Evolutionary conservation across 2,113 vertebrate species (phyloP).

Genomic region (Gavialis gangeticus): DNA sequence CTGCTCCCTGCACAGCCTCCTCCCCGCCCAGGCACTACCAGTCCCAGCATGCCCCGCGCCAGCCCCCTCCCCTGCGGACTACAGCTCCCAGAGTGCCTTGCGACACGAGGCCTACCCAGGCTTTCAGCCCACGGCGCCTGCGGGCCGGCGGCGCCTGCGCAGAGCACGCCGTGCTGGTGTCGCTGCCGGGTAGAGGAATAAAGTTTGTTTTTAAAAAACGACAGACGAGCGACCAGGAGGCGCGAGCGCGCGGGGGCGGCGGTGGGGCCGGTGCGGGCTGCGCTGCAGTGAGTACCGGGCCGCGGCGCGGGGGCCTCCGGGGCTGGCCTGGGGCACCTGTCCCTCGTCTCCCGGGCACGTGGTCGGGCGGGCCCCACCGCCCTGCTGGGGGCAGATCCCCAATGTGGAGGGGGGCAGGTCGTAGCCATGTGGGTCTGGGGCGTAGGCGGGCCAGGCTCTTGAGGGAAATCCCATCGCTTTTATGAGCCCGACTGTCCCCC

Average conservation of each 20-base stretch:
- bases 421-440: no score
- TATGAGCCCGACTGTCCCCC: no score
- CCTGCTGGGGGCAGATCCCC: no score
- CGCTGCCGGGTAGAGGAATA: background rate
- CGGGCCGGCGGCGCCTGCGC: background rate
- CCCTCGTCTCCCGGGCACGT: no score
- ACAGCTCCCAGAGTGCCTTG: background rate
- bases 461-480: no score
- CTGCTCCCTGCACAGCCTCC: background rate
- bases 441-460: no score
- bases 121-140: accelerated
- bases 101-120: accelerated
- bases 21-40: background rate
- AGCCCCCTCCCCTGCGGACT: background rate
- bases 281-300: no score
- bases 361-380: no score
- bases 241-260: no score
- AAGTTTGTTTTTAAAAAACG: background rate
- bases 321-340: no score
- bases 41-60: background rate
- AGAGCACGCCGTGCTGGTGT: background rate
- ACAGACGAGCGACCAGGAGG: background rate
- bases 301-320: no score
- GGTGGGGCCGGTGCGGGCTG: background rate
- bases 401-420: no score